Evolutionary conservation across 2,797 vertebrate genomes (phyloP), one percentile per base, ranked within the genome.

Genomic region (Syngnathus rostellatus): DNA sequence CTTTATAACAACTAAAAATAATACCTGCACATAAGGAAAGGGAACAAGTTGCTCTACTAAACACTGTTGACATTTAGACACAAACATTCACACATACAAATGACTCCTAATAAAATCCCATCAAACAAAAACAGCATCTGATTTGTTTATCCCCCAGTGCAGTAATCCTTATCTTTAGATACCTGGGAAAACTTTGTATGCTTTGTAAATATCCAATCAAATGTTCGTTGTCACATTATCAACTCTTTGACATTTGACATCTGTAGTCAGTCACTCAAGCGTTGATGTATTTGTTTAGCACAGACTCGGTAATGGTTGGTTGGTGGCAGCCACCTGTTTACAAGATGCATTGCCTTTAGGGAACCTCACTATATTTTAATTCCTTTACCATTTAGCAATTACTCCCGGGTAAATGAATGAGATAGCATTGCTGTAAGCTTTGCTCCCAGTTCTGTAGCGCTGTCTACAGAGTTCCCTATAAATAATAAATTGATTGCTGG

Each of bases 391-490:
- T 90, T 90, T 86, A 89, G 88, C 85, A 90, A 91, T 91, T 91
- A 90, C 89, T 87, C 83, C 77, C 76, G 82, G 83, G 81, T 91
- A 90, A 91, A 90, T 85, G 87, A 90, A 88, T 84, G 85, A 86
- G 88, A 92, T 90, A 89, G 85, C 88, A 84, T 81, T 81, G 76
- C 86, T 90, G 88, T 91, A 91, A 90, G 89, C 88, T 84, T 85
- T 86, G 83, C 90, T 90, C 87, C 86, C 85, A 85, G 87, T 89
- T 89, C 85, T 82, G 83, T 88, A 86, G 88, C 90, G 90, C 86
- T 81, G 85, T 88, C 88, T 88, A 77, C 78, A 67, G 84, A 84
- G 83, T 75, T 69, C 79, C 85, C 83, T 82, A 89, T 92, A 89
- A 92, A 90, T 91, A 90, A 91, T 87, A 84, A 87, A 87, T 88